These are phyloP conservation scores for Lasioglossum pauxillum DNA, from an alignment of 2,888 invertebrate species.

Conservation along the genomic window DNA sequence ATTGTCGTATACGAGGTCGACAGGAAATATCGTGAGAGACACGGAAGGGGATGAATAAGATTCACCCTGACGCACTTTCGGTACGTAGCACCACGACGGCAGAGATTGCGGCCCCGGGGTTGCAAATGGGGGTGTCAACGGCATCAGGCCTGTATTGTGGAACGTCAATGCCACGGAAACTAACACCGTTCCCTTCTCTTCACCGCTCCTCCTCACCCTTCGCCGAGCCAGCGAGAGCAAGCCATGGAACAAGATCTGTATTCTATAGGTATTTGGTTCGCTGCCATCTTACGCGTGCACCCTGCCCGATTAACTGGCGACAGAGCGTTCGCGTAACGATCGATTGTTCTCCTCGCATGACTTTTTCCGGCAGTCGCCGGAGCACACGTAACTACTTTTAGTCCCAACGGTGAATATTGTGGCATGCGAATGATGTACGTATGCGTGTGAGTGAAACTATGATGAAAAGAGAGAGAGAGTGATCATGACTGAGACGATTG, in stretches of 20 bases:
- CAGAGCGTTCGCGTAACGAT: conserved; percentile 6
- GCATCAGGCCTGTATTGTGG: conserved; percentile 82
- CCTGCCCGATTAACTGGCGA: conserved; percentile 44
- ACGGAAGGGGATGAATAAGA: conserved; percentile 76
- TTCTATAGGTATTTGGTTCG: conserved; percentile 62
- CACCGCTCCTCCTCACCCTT: conserved; percentile 37
- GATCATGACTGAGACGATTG: no score
- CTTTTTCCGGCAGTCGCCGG: background rate
- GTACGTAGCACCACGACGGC: conserved; percentile 59
- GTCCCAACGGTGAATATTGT: no score
- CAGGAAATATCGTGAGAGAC: conserved; percentile 70
- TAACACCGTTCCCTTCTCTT: conserved; percentile 77
- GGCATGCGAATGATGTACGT: no score
- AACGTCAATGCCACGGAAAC: conserved; percentile 83
- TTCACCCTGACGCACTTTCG: conserved; percentile 73
- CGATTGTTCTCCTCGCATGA: conserved; percentile 9
- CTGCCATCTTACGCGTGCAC: conserved; percentile 69
- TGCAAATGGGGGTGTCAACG: conserved; percentile 80
- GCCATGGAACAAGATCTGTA: conserved; percentile 60
- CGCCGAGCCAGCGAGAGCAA: conserved; percentile 38
- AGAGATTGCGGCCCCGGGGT: conserved; percentile 71
- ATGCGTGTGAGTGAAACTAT: no score
- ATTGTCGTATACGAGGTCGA: conserved; percentile 46
- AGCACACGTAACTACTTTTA: background rate
- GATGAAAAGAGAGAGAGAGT: no score